Conservation (phyloP, 2,888 invertebrate genomes). For the Galerucella pusilla region DNA sequence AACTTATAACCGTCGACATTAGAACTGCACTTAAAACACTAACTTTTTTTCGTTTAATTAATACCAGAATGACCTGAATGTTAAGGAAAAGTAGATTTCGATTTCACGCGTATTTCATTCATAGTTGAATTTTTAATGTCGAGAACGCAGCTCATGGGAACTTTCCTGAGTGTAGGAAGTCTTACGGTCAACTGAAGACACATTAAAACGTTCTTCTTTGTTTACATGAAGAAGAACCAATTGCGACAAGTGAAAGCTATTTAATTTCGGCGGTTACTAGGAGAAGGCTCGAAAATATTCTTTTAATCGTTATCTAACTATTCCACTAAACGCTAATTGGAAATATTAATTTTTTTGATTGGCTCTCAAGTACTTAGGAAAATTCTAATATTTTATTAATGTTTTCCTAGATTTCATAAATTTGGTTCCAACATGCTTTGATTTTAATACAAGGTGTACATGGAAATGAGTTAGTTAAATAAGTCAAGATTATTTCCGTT, state of each 20-base stretch:
- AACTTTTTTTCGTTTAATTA: conserved; percentile 21
- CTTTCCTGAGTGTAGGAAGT: conserved; percentile 57
- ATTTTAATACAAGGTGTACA: too few species aligned
- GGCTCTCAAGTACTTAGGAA: too few species aligned
- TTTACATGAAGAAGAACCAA: conserved; percentile 50
- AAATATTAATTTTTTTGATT: too few species aligned
- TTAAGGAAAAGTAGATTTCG: conserved; percentile 22
- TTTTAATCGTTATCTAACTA: conserved; percentile 8
- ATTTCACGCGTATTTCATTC: conserved; percentile 31
- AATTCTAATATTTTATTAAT: too few species aligned
- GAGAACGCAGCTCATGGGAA: conserved; percentile 26
- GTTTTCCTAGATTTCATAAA: too few species aligned
- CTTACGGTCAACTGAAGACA: conserved; percentile 52
- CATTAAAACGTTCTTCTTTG: conserved; percentile 41
- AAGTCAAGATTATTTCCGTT: too few species aligned
- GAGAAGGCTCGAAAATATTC: conserved; percentile 23
- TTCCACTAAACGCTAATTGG: neutral
- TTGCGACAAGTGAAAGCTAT: conserved; percentile 58
- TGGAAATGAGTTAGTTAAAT: too few species aligned
- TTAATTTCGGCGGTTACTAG: conserved; percentile 29
- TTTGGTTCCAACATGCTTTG: too few species aligned
- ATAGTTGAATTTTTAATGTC: conserved; percentile 21
- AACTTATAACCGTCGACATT: conserved; percentile 53
- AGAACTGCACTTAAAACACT: conserved; percentile 51
- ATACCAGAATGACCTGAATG: conserved; percentile 22